Evolutionary conservation across 2,113 vertebrate genomes (phyloP), one percentile per base, ranked within the genome.

Genomic region (Apteryx owenii): DNA sequence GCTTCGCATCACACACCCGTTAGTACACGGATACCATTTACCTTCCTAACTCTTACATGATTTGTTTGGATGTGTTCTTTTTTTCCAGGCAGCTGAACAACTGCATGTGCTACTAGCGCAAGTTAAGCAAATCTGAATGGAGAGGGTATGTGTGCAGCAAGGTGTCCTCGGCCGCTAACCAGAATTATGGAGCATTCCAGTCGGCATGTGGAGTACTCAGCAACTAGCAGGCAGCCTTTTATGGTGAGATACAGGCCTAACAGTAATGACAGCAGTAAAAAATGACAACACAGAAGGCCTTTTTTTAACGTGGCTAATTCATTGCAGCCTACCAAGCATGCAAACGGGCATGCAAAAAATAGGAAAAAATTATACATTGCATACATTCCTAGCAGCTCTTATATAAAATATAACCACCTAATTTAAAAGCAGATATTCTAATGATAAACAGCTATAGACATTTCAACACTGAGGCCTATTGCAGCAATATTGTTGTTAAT

Each of bases 181-280:
- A 86, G 89, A 95, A 96, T 70, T 38, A 44, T 44, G 92, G 96
- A 93, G 90, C 90, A 58, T 93, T 96, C 97, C 96, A 97, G 94
- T 36, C n/a, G 64, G 78, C 38, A 7, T 21, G n/a, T 44, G 93
- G 80, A 97, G 76, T 66, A 81, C 42, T 90, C 80, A 68, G 33
- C 66, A 89, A 19, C 81, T 36, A 88, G 65, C 73, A 76, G 72
- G 79, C 64, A 91, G 72, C 76, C 69, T 90, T 46, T 82, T 97
- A 88, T 92, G 94, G 92, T 90, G 89, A 65, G 89, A 96, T 16
- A 88, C 58, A 83, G 42, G 61, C 78, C 84, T 88, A 93, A 72
- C 89, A 89, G 70, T 29, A 72, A 71, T 16, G 65, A 89, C 80
- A 91, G 85, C 58, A 91, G 75, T 46, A 72, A 95, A 93, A 95